Evolutionary conservation across 2,113 vertebrate genomes (phyloP), one percentile per base, ranked within the genome.

Genomic region (Tylochromis polylepis): DNA sequence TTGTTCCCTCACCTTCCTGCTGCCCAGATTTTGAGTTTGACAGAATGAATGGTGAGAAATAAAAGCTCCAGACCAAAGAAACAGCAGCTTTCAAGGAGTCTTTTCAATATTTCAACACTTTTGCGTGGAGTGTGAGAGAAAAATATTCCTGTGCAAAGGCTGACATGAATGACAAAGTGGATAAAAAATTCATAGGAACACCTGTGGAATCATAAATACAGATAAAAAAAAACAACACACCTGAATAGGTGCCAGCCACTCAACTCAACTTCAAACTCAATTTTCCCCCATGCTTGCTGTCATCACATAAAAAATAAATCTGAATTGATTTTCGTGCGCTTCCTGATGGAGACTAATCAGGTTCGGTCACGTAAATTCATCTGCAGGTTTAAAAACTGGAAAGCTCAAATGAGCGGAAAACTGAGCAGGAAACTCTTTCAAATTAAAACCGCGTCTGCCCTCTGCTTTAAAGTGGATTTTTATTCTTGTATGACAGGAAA

Each of bases 381-480:
- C 38, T 43, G 8, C 38, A 72, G 38, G 38, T 43, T 36, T 53
- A 9, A 3, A 53, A 53, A 20, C 51, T 53, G 49, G 49, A 20
- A 6, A 15, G n/a, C 22, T 70, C 22, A 70, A 24, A 43, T 9
- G 38, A 43, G n/a, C 8, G 27, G 38, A 2, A 70, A 60, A 31
- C 58, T 10, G 10, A 65, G 31, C 18, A 2, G 11, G n/a, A 24
- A 72, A 2, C 65, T 0, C 49, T 15, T 49, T 5, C 46, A 49
- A 16, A 49, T 16, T 5, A 49, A 49, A 49, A 15, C 1, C 6
- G 6, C 8, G 56, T 38, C 0, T 67, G 60, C 5, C 11, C 34
- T n/a, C 51, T n/a, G 20, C 7, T 38, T 65, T 14, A 67, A 38
- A 7, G 0, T 8, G n/a, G 0, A 3, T 15, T 36, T 15, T 22